Evolutionary conservation across 2,888 invertebrate species (phyloP), one percentile per base, ranked within the genome.

Genomic region (Axea sp.): DNA sequence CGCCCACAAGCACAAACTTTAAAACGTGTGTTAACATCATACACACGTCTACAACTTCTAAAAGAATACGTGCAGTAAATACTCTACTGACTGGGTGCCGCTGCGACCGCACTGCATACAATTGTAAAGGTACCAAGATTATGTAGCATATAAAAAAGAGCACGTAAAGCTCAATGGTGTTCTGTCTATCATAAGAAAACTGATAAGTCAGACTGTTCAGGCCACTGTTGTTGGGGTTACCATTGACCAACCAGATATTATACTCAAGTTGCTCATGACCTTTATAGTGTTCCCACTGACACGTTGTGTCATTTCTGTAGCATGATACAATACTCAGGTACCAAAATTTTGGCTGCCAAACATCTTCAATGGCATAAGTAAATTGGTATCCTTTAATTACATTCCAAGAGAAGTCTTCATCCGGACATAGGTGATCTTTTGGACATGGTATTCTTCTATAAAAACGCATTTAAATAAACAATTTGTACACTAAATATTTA

Each of bases 231-330:
- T 95, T 95, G 0, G 99, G 99, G 88, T 96, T 95, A 15, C 98
- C 98, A 88, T 99, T 99, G 3, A 98, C 98, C 41, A 99, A 90
- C 94, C 96, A 97, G 78, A 99, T 93, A 87, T 99, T 96, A 87
- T 98, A 99, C 49, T 93, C 89, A 7, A 96, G 88, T 49, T 88
- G 84, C 15, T 89, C 82, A n/a, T 88, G 86, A 24, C 91, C 90
- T 74, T 91, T 89, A 74, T 93, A 93, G 80, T 95, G 92, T 79
- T 93, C 93, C 97, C 97, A 97, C 72, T 93, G 90, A 83, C 97
- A 97, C 0, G 93, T 92, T 2, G 90, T 90, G 65, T 90, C 91
- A 84, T 96, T 93, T 73, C 95, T 91, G 84, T 95, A 95, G 88
- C 98, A 99, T 14, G 98, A 93, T 22, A 97, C 97, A 88, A 98